Base-by-base conservation (phyloP, 2,888 invertebrate genomes). In the Diarsia rubi region DNA sequence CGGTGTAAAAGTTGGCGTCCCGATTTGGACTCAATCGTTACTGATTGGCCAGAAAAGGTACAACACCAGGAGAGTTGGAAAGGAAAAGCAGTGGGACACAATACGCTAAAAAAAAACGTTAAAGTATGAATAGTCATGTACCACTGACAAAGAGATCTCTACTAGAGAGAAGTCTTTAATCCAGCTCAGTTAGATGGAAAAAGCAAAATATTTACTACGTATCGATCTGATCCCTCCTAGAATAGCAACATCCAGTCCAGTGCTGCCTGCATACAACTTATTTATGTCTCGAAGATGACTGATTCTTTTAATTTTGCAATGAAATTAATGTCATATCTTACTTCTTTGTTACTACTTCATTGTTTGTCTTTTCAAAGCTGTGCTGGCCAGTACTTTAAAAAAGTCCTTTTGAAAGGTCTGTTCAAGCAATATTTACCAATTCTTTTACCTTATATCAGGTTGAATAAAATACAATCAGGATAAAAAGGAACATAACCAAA, bases 401-500 rank as follows among this genome's bases (percentile, higher is more conserved):
- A 11, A 11, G 31, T 19, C 9, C 31, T 31, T 37, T 31, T 12
- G 11, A 31, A 31, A 37, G 12, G 11, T 60, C 37, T 59, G 21
- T 21, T 6, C 3, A 9, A n/a, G 16, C 12, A 79, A 44, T 44
- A 69, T 75, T n/a, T 16, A 54, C 24, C 1, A 24, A 54, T 24
- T 31, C 45, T 54, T 24, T 27, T 11, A 19, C 27, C 19, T 11
- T 59, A 49, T 4, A 14, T 47, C 19, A 54, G 24, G 47, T 78
- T 59, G 9, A 49, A 59, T 57, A 52, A 75, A 82, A 70, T 49
- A 47, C 24, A 83, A 44, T 64, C 60, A 47, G 27, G 16, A 65
- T 37, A n/a, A 68, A 88, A 89, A 89, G 81, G 86, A 87, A 87
- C 79, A 82, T 86, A 86, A 86, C 88, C 85, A 88, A 85, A 74